A percentile compares a stretch with the other conserved stretches of the same genome.
These are phyloP conservation scores for Leptopilina myrica DNA, from an alignment of 2,888 invertebrate genomes.

Conservation along the genomic window DNA sequence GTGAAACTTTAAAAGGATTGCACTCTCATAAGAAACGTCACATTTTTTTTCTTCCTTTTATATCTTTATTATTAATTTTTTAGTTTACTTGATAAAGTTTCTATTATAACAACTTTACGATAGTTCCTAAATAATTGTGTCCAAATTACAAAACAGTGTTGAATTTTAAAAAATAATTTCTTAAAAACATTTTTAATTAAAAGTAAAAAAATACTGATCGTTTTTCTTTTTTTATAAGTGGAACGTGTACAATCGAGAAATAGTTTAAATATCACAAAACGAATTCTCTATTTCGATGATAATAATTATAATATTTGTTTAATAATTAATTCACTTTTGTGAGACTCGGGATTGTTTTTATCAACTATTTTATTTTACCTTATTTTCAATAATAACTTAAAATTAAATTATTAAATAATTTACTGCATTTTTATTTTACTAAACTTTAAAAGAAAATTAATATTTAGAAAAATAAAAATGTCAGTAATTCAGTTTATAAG, in stretches of 20 bases:
- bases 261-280: background rate
- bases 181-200: no score
- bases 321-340: background rate
- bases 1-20: slow-evolving; percentile 13
- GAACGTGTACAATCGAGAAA: background rate
- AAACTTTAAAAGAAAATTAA: no score
- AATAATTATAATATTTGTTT: background rate
- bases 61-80: background rate
- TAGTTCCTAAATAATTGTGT: slow-evolving; percentile 10
- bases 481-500: no score
- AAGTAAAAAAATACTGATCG: no score
- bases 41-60: background rate
- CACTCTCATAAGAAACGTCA: background rate
- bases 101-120: background rate
- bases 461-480: no score
- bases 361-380: no score
- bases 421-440: no score
- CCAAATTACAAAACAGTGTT: no score
- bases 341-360: background rate
- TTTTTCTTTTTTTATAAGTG: background rate
- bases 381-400: no score
- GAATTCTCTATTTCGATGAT: slow-evolving; percentile 9
- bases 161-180: no score
- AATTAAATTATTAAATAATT: no score
- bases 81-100: background rate